These are phyloP conservation scores for Vidua macroura DNA, from an alignment of 2,113 vertebrate species.

Conservation along the genomic window DNA sequence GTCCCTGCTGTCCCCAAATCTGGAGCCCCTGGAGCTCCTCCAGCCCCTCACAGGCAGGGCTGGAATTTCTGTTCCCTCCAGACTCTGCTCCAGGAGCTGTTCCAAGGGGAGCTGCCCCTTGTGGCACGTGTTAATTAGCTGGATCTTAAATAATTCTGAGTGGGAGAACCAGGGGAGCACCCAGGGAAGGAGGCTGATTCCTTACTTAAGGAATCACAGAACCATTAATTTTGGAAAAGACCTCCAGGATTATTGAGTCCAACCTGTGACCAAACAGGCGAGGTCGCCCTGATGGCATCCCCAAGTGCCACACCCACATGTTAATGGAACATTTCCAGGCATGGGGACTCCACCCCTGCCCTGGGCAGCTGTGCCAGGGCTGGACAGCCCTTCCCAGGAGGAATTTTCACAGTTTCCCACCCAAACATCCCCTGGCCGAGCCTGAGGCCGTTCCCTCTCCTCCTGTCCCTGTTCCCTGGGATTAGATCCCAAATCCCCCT, in stretches of 20 bases:
- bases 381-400: not conserved
- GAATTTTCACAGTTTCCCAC: not conserved
- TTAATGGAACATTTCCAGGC: not conserved
- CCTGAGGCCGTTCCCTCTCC: accelerated
- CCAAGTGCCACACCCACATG: not conserved
- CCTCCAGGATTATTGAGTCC: not conserved
- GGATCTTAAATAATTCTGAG: too few relatives aligned
- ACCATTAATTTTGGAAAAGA: not conserved
- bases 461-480: not conserved
- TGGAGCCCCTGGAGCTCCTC: not conserved
- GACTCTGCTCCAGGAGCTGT: not conserved
- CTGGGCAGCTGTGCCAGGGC: not conserved
- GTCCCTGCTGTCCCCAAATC: not conserved
- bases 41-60: not conserved
- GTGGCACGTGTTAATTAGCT: not conserved
- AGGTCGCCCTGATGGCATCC: not conserved
- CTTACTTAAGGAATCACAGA: not conserved
- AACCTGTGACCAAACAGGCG: accelerated
- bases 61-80: not conserved
- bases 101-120: not conserved
- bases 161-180: not conserved
- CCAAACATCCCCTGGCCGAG: not conserved
- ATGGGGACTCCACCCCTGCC: too few relatives aligned
- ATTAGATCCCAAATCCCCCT: not conserved
- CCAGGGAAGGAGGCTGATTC: not conserved